These are phyloP conservation scores for Poeciliopsis occidentalis DNA, from an alignment of 2,113 vertebrate species.

Conservation along the genomic window DNA sequence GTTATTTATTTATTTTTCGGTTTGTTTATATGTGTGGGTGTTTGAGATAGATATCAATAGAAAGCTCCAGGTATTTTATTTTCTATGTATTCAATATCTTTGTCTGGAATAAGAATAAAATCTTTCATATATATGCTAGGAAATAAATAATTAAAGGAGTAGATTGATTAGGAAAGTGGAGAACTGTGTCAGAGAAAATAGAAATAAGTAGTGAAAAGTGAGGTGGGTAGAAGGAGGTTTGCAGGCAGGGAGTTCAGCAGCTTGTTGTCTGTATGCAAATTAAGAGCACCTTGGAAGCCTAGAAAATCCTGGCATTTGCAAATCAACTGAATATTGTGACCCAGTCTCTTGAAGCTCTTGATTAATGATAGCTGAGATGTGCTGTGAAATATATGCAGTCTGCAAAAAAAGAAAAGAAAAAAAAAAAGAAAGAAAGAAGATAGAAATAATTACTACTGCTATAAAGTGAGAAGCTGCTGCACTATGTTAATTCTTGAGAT, in stretches of 20 bases:
- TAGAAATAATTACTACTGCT: conserved; percentile 52
- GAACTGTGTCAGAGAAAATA: conserved; percentile 17
- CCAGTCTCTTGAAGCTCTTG: conserved; percentile 63
- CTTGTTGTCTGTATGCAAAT: conserved; percentile 66
- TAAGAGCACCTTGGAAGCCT: conserved; percentile 52
- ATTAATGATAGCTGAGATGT: conserved; percentile 67
- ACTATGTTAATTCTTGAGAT: conserved; percentile 55
- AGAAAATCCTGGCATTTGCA: conserved; percentile 67
- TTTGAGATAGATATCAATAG: conserved; percentile 57
- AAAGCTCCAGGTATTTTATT: conserved; percentile 46
- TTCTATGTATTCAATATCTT: conserved; percentile 41
- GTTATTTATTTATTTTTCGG: conserved; percentile 44
- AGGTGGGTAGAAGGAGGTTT: conserved; percentile 21
- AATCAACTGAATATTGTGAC: conserved; percentile 71
- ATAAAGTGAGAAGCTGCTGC: conserved; percentile 43
- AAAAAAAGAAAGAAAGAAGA: conserved; percentile 14
- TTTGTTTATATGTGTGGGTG: conserved; percentile 55
- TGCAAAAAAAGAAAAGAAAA: conserved; percentile 26
- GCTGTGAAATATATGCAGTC: conserved; percentile 49
- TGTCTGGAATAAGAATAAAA: conserved; percentile 43
- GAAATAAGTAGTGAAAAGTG: conserved; percentile 14
- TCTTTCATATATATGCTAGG: conserved; percentile 7
- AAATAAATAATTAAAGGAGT: conserved; percentile 12
- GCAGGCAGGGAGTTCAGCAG: conserved; percentile 26
- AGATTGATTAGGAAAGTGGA: conserved; percentile 38